Conservation (phyloP, 35 echinoderm and acorn worm genomes). For the Ophioderma brevispina region DNA sequence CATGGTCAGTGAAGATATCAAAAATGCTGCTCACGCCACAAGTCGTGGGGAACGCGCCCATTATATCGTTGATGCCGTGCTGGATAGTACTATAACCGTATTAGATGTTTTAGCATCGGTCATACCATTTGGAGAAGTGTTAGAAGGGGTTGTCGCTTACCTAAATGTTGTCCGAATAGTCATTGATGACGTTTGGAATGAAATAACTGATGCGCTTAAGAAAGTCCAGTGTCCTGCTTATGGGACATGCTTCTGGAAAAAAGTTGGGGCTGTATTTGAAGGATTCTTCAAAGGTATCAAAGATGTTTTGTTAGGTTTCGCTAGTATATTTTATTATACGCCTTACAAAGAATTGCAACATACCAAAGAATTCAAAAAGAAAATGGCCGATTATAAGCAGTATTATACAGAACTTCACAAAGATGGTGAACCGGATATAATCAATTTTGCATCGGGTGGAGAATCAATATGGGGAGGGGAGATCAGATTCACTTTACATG, state of each 20-base stretch:
- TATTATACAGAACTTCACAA: slow-evolving; percentile 9
- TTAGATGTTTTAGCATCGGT: not conserved
- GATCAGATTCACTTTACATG: not conserved
- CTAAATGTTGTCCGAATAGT: not conserved
- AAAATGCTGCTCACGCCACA: not conserved
- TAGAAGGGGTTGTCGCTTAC: not conserved
- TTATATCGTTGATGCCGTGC: not conserved
- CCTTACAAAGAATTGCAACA: slow-evolving; percentile 10
- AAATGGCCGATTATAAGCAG: not conserved
- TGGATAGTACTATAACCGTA: not conserved
- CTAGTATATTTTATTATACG: slow-evolving; percentile 6
- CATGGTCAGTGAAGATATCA: not conserved
- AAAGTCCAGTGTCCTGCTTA: not conserved
- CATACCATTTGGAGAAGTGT: not conserved
- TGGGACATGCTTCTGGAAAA: not conserved
- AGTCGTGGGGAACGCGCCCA: slow-evolving; percentile 4
- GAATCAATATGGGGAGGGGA: not conserved
- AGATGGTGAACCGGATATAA: slow-evolving; percentile 7
- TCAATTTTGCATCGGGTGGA: not conserved
- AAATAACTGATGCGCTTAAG: not conserved
- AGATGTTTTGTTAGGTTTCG: not conserved
- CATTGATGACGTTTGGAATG: slow-evolving; percentile 11
- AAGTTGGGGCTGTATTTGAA: not conserved
- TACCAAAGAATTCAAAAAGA: not conserved
- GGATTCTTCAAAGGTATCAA: not conserved